A percentile compares a stretch with the other conserved stretches of the same genome.
Conservation (phyloP, 2,888 invertebrate genomes). For the Eristalis arbustorum region DNA sequence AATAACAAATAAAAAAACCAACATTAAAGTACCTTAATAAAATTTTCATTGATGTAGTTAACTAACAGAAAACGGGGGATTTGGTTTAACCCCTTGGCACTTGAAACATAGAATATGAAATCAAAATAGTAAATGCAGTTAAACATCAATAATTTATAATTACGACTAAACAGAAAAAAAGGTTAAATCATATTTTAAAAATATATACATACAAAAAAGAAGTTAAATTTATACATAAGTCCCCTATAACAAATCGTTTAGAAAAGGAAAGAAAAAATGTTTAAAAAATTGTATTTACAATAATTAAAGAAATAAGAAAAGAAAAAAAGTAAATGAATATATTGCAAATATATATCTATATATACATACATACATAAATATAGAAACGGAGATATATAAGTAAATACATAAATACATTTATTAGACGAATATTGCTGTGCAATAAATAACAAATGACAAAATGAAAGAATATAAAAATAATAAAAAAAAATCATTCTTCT, state of each 20-base stretch:
- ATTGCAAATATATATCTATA: constrained; percentile 72
- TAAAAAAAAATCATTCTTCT: constrained; percentile 54
- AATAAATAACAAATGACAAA: constrained; percentile 69
- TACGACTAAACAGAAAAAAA: constrained; percentile 9
- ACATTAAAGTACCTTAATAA: constrained; percentile 58
- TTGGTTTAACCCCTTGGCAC: neutral
- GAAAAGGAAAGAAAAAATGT: constrained; percentile 37
- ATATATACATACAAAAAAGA: constrained; percentile 31
- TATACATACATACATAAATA: constrained; percentile 72
- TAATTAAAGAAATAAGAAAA: constrained; percentile 42
- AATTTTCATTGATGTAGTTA: constrained; percentile 56
- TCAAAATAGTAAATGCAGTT: constrained; percentile 27
- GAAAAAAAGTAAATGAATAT: constrained; percentile 65
- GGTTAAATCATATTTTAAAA: constrained; percentile 27
- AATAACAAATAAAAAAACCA: constrained; percentile 29
- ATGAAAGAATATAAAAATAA: constrained; percentile 27
- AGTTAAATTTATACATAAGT: constrained; percentile 47
- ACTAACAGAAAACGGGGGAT: neutral
- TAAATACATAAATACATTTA: constrained; percentile 56
- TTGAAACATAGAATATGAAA: constrained; percentile 1
- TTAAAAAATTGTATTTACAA: constrained; percentile 71
- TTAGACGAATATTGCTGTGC: constrained; percentile 71
- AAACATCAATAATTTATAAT: constrained; percentile 25
- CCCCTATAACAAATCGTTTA: constrained; percentile 56
- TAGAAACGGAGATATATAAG: constrained; percentile 58